Base-by-base conservation (phyloP, 2,888 invertebrate genomes). In the Rotaria macrura region DNA sequence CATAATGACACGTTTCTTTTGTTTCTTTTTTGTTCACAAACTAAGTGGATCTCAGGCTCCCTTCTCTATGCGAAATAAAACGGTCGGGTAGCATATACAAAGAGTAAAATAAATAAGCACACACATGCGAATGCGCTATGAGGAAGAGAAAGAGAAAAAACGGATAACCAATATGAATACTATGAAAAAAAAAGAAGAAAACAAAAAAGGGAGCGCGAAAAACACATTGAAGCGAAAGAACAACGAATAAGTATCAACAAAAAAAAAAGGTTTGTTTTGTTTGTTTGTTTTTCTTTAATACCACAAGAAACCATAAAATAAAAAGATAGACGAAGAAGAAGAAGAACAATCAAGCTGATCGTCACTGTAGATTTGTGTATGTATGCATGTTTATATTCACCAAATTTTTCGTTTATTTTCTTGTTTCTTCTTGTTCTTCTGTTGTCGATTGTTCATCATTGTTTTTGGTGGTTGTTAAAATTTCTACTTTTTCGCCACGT, bases 71-170 rank as follows among this genome's bases (percentile, higher is more conserved):
- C 17, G 34, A 65, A 65, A 65, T 65, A 9, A 29, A 65, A 65
- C 14, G 65, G 29, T 17, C 34, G 65, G 65, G 34, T 65, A 65
- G 65, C 65, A 65, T 65, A 7, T 65, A 65, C 65, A 65, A 38
- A 65, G 65, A 65, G 34, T 65, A 65, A 65, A 65, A 65, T 65
- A 65, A 65, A 65, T 65, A 65, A 65, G 65, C 65, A 65, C 65
- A 65, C 17, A 65, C 65, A 65, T 65, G 65, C 65, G 34, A 65
- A 65, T 65, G 65, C 34, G 65, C 65, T 65, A 38, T 34, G 20
- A 34, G 65, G 29, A 34, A 38, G 29, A 65, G 29, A 34, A 34
- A 57, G n/a, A 9, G 29, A n/a, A 65, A 29, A 65, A 65, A 65
- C 65, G 65, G 34, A 65, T 65, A 65, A 65, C 65, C 34, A 65